phyloP scores from a whole-genome alignment of 2,888 invertebrate species.

The Trissoscelio sp. region DNA sequence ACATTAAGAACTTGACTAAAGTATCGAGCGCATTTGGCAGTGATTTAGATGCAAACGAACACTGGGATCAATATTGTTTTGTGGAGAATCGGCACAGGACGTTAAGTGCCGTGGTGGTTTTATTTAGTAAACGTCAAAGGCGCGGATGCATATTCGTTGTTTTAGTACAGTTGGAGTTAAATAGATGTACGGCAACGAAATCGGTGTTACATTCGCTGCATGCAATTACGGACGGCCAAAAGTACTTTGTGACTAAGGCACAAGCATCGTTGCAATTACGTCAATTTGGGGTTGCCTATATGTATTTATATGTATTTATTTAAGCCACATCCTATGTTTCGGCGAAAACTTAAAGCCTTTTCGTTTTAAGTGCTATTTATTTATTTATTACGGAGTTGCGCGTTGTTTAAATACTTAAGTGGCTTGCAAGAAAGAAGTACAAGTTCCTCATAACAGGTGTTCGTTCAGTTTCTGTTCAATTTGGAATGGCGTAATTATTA shows the following conservation, averaged over 20 bases:
- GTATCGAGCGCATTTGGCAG: too few species aligned
- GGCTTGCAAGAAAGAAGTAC: background rate
- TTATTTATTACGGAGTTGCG: background rate
- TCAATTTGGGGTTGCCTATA: constrained; percentile 36
- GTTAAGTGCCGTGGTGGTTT: background rate
- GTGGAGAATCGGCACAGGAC: too few species aligned
- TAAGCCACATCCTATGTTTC: background rate
- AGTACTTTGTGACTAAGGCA: constrained; percentile 37
- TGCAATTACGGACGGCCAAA: constrained; percentile 35
- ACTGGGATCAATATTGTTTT: too few species aligned
- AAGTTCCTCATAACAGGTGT: constrained; percentile 13
- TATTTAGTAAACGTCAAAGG: background rate
- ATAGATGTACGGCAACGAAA: constrained; percentile 24
- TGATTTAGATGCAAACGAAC: too few species aligned
- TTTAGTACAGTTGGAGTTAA: constrained; percentile 35
- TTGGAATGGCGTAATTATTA: constrained; percentile 25
- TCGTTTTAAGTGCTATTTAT: constrained; percentile 17
- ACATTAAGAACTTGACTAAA: too few species aligned
- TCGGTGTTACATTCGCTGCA: constrained; percentile 45
- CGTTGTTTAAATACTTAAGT: background rate
- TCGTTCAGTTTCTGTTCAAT: constrained; percentile 5
- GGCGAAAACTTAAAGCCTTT: background rate
- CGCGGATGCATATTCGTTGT: constrained; percentile 20
- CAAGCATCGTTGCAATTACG: constrained; percentile 37
- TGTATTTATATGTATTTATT: constrained; percentile 36